These are phyloP conservation scores for Cheilosia urbana DNA, from an alignment of 2,888 invertebrate genomes.

Conservation along the genomic window DNA sequence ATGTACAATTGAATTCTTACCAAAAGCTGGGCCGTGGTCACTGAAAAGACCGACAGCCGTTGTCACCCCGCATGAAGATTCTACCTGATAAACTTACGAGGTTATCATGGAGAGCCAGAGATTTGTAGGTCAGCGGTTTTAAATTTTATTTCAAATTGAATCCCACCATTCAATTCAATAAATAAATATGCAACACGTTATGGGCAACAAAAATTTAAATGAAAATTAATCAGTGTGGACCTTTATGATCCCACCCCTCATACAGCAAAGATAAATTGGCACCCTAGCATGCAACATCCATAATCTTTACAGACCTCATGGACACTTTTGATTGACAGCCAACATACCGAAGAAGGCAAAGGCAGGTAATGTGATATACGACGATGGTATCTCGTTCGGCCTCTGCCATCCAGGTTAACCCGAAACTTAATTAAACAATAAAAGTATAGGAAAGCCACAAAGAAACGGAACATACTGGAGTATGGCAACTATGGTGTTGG, in stretches of 20 bases:
- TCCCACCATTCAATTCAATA: not conserved
- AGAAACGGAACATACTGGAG: slow-evolving; percentile 46
- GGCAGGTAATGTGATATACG: slow-evolving; percentile 50
- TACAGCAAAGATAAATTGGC: slow-evolving; percentile 24
- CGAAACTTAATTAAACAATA: slow-evolving; percentile 62
- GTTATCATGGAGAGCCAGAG: too few species aligned
- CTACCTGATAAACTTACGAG: too few species aligned
- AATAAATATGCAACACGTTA: not conserved
- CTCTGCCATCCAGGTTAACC: slow-evolving; percentile 44
- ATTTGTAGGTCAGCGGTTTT: too few species aligned
- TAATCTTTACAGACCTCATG: slow-evolving; percentile 22
- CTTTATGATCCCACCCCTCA: slow-evolving; percentile 19
- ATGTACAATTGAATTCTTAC: too few species aligned
- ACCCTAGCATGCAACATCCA: slow-evolving; percentile 42
- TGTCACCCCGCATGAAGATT: too few species aligned
- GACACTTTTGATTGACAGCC: slow-evolving; percentile 49
- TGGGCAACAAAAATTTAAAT: slow-evolving; percentile 5
- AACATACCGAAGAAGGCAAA: slow-evolving; percentile 23
- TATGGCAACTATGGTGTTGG: slow-evolving; percentile 21
- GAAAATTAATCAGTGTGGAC: slow-evolving; percentile 28
- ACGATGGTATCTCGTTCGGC: slow-evolving; percentile 41
- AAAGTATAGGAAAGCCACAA: slow-evolving; percentile 28
- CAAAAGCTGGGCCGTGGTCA: too few species aligned
- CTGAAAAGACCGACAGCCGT: too few species aligned
- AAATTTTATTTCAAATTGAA: too few species aligned